Percentiles rank a stretch among this genome's conserved stretches.
Conservation (phyloP, 2,797 vertebrate species). For the Coccyzus lansbergi region DNA sequence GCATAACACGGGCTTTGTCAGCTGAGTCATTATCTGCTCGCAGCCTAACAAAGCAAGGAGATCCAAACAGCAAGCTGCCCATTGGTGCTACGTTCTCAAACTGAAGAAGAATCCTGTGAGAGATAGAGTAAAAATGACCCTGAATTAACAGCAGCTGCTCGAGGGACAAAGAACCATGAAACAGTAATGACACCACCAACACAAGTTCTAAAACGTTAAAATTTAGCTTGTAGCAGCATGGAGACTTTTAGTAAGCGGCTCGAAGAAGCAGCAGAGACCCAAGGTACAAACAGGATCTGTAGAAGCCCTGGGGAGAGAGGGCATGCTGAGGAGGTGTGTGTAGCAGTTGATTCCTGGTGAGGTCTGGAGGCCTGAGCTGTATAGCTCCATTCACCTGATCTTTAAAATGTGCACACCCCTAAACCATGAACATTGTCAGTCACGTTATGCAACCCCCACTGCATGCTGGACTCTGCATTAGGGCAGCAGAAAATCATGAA, state of each 20-base stretch:
- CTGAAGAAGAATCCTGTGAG: background rate
- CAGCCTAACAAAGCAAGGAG: background rate
- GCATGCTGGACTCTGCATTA: background rate
- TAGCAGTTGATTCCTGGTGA: background rate
- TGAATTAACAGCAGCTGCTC: background rate
- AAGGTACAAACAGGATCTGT: background rate
- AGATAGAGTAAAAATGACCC: background rate
- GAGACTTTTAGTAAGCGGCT: background rate
- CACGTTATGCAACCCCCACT: background rate
- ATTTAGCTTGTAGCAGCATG: fast-evolving
- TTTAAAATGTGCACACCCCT: background rate
- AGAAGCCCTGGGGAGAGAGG: background rate
- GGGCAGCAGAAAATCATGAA: background rate
- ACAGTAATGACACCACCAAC: background rate
- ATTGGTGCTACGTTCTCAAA: fast-evolving
- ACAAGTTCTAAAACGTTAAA: background rate
- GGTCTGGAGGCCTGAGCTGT: background rate
- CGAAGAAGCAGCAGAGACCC: background rate
- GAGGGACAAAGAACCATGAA: background rate
- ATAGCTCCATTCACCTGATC: background rate
- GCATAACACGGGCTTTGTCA: background rate
- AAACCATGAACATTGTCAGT: background rate
- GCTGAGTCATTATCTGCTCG: fast-evolving
- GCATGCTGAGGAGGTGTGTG: background rate
- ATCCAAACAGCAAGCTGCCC: fast-evolving